phyloP scores from a whole-genome alignment of 37 sponge, comb jelly and placozoan genomes.

The Ianthella basta region DNA sequence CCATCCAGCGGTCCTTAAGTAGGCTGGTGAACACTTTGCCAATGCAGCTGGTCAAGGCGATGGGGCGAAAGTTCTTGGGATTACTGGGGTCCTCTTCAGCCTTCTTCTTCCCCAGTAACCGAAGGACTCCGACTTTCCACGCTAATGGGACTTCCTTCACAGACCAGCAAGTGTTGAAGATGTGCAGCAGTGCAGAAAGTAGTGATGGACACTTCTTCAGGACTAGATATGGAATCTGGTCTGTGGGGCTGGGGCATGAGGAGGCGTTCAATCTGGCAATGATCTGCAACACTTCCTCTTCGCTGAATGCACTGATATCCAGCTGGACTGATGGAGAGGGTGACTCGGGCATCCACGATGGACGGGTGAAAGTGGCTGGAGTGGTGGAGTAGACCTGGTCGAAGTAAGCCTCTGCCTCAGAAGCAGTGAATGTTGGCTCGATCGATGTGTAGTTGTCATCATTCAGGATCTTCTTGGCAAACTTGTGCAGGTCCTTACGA shows the following conservation, averaged over 20 bases:
- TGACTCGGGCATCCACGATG: no score
- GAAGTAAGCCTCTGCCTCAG: constrained; percentile 12
- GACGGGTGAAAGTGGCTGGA: neutral
- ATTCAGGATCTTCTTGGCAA: constrained; percentile 10
- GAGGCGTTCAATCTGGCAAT: neutral
- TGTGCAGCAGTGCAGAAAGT: no score
- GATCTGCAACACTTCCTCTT: no score
- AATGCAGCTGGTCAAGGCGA: constrained; percentile 22
- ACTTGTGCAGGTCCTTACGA: neutral
- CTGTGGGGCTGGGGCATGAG: neutral
- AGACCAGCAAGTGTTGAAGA: constrained; percentile 30
- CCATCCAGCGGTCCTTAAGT: neutral
- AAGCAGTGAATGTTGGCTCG: neutral
- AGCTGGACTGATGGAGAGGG: no score
- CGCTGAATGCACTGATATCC: no score
- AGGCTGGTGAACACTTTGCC: constrained; percentile 10
- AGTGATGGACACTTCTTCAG: no score
- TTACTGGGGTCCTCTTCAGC: constrained; percentile 31
- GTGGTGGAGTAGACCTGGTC: constrained; percentile 3
- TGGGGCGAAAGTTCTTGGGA: constrained; percentile 31
- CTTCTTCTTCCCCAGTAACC: constrained; percentile 5
- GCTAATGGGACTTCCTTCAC: neutral
- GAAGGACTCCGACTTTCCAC: constrained; percentile 24
- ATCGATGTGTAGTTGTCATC: constrained; percentile 4
- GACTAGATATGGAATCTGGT: neutral